Conservation (phyloP, 2,113 vertebrate genomes). For the Drymodes brunneopygia region DNA sequence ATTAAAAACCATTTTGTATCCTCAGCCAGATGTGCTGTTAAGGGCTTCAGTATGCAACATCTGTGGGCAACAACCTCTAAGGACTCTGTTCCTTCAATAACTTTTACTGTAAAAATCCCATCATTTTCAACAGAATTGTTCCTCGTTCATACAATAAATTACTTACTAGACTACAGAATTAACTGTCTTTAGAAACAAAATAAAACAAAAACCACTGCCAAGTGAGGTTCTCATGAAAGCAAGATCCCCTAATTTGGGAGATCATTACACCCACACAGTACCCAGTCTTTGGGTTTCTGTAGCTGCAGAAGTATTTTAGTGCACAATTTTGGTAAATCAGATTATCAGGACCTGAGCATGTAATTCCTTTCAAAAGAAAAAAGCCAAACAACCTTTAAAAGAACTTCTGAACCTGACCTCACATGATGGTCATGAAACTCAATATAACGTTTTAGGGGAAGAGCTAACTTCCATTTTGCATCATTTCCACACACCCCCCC, state of each 20-base stretch:
- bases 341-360: neutral
- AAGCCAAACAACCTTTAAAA: neutral
- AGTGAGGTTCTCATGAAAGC: neutral
- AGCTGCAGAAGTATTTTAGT: neutral
- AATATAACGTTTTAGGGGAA: neutral
- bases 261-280: too few relatives aligned
- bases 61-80: neutral
- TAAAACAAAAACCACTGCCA: neutral
- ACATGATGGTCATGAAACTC: neutral
- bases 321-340: neutral
- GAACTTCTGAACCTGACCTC: neutral
- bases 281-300: neutral
- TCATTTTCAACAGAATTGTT: neutral
- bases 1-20: neutral
- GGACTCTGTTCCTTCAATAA: neutral
- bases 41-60: neutral
- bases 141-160: neutral
- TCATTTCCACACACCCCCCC: accelerated
- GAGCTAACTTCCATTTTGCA: neutral
- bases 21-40: neutral
- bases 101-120: neutral
- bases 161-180: neutral
- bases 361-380: neutral
- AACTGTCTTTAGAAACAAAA: neutral
- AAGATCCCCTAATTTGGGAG: neutral